Evolutionary conservation across 2,797 vertebrate species (phyloP), one percentile per base, ranked within the genome.

Genomic region (Gadopsis bispinosus): DNA sequence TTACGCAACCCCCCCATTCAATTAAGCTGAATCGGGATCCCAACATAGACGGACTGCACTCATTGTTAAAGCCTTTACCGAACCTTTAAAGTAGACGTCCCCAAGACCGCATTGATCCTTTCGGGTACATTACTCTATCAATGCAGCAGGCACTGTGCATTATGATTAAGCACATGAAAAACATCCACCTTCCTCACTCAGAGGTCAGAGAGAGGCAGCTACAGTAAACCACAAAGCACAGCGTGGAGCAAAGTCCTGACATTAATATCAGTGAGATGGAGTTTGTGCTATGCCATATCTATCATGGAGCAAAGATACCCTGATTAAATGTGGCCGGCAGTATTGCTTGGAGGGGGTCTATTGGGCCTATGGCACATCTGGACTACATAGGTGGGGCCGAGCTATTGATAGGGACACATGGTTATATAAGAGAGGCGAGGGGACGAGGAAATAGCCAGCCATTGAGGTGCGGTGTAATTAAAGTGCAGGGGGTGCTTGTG

Each of bases 161-260:
- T 92, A 89, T 92, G 89, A 93, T 92, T 79, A 92, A 91, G 89
- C 84, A 77, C 83, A 85, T 67, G 74, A 83, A 90, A 91, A 91
- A 71, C 87, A 87, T 90, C 87, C 87, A 68, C 61, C 33, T 69
- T 79, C 69, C 82, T 83, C 78, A 66, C 83, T 83, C 87, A 65
- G 88, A 90, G 93, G 91, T 92, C 92, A 91, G 60, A 53, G 71
- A 68, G 87, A 85, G 77, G 74, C 84, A 79, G 79, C 77, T 80
- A 85, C 78, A 81, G 81, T 80, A 83, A 89, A 88, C 83, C 85
- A 80, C 84, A 91, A 62, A 90, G 85, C 83, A 33, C 73, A 60
- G 77, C 70, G 54, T 68, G 79, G 69, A 88, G 79, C 69, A 63
- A 72, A 80, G 83, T 81, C 75, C 69, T 19, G 31, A 47, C 80